Evolutionary conservation across 2,113 vertebrate species (phyloP), one percentile per base, ranked within the genome.

Genomic region (Carettochelys insculpta): DNA sequence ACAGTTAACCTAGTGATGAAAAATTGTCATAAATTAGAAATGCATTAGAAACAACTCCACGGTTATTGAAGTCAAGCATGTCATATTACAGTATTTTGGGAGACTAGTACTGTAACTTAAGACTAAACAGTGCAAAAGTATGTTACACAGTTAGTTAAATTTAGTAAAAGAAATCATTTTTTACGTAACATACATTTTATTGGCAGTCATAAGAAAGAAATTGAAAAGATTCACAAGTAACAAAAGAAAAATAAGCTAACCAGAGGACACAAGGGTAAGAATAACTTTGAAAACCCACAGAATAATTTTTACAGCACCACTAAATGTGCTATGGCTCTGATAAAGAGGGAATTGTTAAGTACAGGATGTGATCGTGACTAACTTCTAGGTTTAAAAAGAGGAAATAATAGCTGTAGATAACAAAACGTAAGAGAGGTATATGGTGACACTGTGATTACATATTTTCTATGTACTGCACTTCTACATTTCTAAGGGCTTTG

Each of bases 1-100:
- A 68, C n/a, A 95, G 93, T 83, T 96, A 92, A 88, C 8, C 92
- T 94, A 94, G 81, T 88, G 80, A 48, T 77, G 81, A 58, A 92
- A 88, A 84, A 65, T 20, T 50, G 89, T 85, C 82, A 94, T 91
- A 87, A 94, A 90, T 93, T 1, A 56, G 68, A 88, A 89, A 76
- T 76, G 61, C 38, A n/a, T n/a, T n/a, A 47, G 83, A 79, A 87
- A 85, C 77, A 53, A 86, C 88, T 86, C 48, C 88, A 92, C 5
- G 16, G 86, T 91, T 95, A 90, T 9, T 38, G 34, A 68, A 68
- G 92, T 91, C 91, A 92, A 61, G 19, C 11, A 88, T 52, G 31
- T 20, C 51, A 77, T 82, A 2, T 75, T 81, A 73, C n/a, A n/a
- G n/a, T 50, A 11, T 93, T 79, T 88, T 81, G 83, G 80, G 47